phyloP scores from a whole-genome alignment of 2,888 invertebrate genomes.

The Stramonita haemastoma region DNA sequence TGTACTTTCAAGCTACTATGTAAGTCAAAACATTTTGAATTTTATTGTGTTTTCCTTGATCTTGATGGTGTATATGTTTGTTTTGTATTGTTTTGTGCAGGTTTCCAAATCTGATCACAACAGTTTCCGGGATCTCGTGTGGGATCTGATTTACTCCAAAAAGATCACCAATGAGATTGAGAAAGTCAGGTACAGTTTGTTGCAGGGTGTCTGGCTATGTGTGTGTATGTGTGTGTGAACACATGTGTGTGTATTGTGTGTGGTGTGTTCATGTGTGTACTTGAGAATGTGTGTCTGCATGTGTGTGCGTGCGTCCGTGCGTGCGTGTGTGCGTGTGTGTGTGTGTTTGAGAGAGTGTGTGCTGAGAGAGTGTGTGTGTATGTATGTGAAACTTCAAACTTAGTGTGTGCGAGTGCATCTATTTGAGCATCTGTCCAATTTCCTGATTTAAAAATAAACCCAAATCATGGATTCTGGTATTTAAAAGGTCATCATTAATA shows the following conservation, averaged over 20 bases:
- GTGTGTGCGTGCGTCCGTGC: not conserved
- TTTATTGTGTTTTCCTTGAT: not conserved
- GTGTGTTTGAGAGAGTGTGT: not conserved
- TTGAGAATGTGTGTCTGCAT: not conserved
- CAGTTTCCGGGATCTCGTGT: slow-evolving; percentile 76
- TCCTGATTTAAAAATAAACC: no score
- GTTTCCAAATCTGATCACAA: slow-evolving; percentile 76
- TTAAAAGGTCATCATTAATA: no score
- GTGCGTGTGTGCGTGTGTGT: not conserved
- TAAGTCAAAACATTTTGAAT: not conserved
- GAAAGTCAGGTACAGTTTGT: slow-evolving; percentile 74
- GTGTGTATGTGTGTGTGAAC: not conserved
- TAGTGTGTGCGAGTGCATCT: no score
- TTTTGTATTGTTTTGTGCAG: slow-evolving; percentile 53
- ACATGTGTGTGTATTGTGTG: no score
- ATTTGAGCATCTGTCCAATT: no score
- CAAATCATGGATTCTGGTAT: no score
- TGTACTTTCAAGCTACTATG: not conserved
- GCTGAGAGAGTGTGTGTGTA: not conserved
- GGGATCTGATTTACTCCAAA: slow-evolving; percentile 77
- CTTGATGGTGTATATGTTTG: no score
- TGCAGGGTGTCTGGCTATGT: not conserved
- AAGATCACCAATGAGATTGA: slow-evolving; percentile 77
- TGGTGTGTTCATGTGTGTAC: no score
- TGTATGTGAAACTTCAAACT: no score